A percentile compares a stretch with the other conserved stretches of the same genome.
These are phyloP conservation scores for Drosophila chauvacae DNA, from an alignment of 1,140 invertebrate species.

Conservation along the genomic window DNA sequence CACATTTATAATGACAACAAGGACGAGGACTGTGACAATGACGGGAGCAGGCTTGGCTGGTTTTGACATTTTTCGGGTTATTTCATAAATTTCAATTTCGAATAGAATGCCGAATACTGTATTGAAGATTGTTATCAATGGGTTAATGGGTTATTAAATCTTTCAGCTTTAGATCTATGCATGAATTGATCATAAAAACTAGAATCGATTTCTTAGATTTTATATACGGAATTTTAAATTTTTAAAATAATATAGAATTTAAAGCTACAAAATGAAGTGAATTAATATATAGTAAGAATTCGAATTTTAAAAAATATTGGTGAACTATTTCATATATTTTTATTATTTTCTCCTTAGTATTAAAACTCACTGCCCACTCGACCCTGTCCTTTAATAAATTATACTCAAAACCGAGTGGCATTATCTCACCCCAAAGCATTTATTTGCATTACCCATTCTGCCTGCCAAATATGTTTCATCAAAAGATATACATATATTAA, in stretches of 20 bases:
- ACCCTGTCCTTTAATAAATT: conserved; percentile 4
- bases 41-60: conserved; percentile 35
- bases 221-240: no score
- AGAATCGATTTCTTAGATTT: no score
- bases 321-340: background rate
- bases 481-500: conserved; percentile 73
- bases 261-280: no score
- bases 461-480: conserved; percentile 67
- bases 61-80: conserved; percentile 30
- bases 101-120: conserved; percentile 11
- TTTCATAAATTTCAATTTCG: conserved; percentile 9
- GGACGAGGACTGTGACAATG: conserved; percentile 42
- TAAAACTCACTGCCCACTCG: conserved; percentile 1
- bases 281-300: background rate
- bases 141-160: background rate
- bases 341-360: no score
- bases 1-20: conserved; percentile 81
- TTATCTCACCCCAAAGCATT: conserved; percentile 52
- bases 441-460: conserved; percentile 73
- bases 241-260: no score
- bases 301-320: background rate
- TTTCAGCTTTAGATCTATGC: background rate
- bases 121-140: background rate
- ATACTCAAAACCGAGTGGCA: conserved; percentile 13
- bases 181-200: no score